Conservation (phyloP, 2,888 invertebrate genomes). For the Lottia scabra region DNA sequence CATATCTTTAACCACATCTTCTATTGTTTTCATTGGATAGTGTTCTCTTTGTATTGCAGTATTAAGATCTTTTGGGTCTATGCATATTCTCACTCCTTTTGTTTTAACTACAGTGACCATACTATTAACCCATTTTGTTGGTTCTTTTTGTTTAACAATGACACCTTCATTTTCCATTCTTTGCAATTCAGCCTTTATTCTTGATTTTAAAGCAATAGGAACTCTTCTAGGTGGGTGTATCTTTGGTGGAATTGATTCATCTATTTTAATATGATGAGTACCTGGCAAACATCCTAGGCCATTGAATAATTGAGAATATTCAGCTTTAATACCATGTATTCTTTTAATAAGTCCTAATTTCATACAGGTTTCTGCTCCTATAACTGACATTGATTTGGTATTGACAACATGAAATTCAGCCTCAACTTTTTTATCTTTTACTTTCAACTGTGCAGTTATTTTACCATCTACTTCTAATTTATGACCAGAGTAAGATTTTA, state of each 20-base stretch:
- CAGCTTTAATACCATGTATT: constrained; percentile 14
- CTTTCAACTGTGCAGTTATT: too few species aligned
- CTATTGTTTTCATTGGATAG: constrained; percentile 31
- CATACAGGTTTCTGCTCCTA: constrained; percentile 17
- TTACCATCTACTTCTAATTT: too few species aligned
- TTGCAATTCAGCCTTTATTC: constrained; percentile 26
- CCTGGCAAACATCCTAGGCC: constrained; percentile 23
- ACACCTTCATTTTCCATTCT: constrained; percentile 30
- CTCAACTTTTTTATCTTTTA: constrained; percentile 8
- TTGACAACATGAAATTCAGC: constrained; percentile 23
- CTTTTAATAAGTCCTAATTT: constrained; percentile 6
- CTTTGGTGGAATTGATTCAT: constrained; percentile 14
- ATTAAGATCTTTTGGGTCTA: constrained; percentile 35
- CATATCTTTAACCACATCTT: constrained; percentile 30
- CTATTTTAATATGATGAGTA: constrained; percentile 18
- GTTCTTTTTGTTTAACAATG: constrained; percentile 25
- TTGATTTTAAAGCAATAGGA: constrained; percentile 24
- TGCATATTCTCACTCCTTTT: constrained; percentile 27
- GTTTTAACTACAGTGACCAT: constrained; percentile 32
- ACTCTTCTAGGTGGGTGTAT: constrained; percentile 27
- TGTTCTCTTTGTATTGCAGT: constrained; percentile 28
- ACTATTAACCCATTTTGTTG: constrained; percentile 29
- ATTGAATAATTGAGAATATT: constrained; percentile 16
- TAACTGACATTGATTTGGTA: constrained; percentile 8
- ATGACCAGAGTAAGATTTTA: too few species aligned